A percentile compares a stretch with the other conserved stretches of the same genome.
phyloP scores from a whole-genome alignment of 1,140 invertebrate genomes.

The Ridgeia piscesae region DNA sequence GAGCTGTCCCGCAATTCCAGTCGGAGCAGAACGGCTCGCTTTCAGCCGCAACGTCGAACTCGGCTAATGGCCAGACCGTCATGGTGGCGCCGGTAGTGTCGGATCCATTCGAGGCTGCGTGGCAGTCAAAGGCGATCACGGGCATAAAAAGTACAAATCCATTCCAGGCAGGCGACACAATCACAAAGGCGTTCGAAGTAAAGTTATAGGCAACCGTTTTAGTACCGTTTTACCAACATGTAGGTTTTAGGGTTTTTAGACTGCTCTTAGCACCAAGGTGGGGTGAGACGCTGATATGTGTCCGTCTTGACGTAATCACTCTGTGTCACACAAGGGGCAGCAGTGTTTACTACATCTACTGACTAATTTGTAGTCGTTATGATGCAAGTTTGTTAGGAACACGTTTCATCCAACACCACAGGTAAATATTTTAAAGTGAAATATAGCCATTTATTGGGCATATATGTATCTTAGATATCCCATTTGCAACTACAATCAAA shows the following conservation, averaged over 20 bases:
- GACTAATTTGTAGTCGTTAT: neutral
- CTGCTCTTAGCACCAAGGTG: neutral
- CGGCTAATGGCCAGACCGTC: constrained; percentile 35
- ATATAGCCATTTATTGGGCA: too few species aligned
- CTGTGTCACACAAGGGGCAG: neutral
- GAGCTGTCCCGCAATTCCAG: constrained; percentile 23
- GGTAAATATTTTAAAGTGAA: neutral
- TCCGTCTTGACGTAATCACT: neutral
- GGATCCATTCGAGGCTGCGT: constrained; percentile 86
- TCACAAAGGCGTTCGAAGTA: constrained; percentile 65
- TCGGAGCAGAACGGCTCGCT: neutral
- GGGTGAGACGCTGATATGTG: neutral
- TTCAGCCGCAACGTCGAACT: neutral
- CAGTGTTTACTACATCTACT: neutral
- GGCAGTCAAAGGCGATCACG: constrained; percentile 60
- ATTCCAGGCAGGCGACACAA: constrained; percentile 56
- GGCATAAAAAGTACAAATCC: constrained; percentile 25
- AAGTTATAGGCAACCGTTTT: constrained; percentile 56
- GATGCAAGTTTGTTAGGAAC: neutral
- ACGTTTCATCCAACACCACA: neutral
- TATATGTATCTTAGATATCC: too few species aligned
- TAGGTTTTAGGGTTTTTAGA: constrained; percentile 1
- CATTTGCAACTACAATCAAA: too few species aligned
- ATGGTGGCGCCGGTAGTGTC: constrained; percentile 38
- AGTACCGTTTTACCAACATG: neutral